phyloP scores from a whole-genome alignment of 2,797 vertebrate genomes.

The Moxostoma hubbsi region DNA sequence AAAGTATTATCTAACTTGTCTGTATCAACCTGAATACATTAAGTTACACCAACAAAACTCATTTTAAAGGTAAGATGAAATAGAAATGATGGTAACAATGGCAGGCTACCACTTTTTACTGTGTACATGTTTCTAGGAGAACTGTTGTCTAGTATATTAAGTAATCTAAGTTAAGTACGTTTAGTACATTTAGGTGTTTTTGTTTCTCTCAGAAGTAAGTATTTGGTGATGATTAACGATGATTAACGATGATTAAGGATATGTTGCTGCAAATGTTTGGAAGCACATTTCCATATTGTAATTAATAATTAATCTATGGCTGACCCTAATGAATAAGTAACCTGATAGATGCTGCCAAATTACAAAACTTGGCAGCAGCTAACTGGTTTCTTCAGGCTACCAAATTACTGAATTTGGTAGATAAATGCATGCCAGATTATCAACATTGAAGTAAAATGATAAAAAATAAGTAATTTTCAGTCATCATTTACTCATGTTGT shows the following conservation, averaged over 20 bases:
- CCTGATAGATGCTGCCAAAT: slow-evolving; percentile 72
- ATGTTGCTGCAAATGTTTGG: slow-evolving; percentile 47
- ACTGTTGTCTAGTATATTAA: not conserved
- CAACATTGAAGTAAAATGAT: slow-evolving; percentile 27
- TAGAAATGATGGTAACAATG: not conserved
- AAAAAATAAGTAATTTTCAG: too few relatives aligned
- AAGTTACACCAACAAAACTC: too few relatives aligned
- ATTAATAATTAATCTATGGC: slow-evolving; percentile 80
- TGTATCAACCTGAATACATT: too few relatives aligned
- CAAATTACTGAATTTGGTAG: slow-evolving; percentile 36
- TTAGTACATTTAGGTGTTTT: not conserved
- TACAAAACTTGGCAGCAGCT: slow-evolving; percentile 66
- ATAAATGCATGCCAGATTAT: slow-evolving; percentile 21
- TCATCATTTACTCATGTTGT: too few relatives aligned
- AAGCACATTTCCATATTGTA: slow-evolving; percentile 60
- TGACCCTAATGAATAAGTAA: slow-evolving; percentile 80
- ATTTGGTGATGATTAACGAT: slow-evolving; percentile 6
- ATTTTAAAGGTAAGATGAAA: too few relatives aligned
- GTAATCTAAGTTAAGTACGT: not conserved
- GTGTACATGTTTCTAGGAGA: not conserved
- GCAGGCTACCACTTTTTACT: too few relatives aligned
- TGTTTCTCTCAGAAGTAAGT: not conserved
- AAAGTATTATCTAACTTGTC: too few relatives aligned
- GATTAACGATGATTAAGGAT: slow-evolving; percentile 13
- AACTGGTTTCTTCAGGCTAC: slow-evolving; percentile 3